Base-by-base conservation (phyloP, 2,113 vertebrate species). In the Perognathus longimembris region DNA sequence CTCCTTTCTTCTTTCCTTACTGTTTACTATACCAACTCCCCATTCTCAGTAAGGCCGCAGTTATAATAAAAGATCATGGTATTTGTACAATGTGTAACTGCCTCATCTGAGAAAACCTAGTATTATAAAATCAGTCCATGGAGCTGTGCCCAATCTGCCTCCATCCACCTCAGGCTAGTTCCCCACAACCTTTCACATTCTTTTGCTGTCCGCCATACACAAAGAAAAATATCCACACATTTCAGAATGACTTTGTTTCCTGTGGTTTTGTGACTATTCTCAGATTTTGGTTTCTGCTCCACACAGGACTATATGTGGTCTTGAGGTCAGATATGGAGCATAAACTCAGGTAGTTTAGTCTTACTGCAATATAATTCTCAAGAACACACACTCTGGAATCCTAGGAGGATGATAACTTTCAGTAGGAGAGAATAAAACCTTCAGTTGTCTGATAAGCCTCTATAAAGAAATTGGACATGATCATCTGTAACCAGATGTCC, bases 121-220 rank as follows among this genome's bases (percentile, higher is more conserved):
- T 15, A 42, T 64, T 38, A 42, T 59, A 59, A 32, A 11, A 7
- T 6, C 9, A 32, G 34, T 81, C 3, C 10, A 0, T 0, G 3
- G 61, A 59, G 30, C 38, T 61, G 4, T 3, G 18, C 50, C 14
- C 32, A 42, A n/a, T 76, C 79, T 67, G 30, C 73, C 42, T 42
- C 50, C n/a, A 21, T 6, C 64, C 12, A 12, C 26, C 40, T 42
- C 5, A 7, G 54, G 15, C 40, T 66, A 30, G 9, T 70, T 90
- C 24, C 32, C 38, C 5, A 8, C 1, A 14, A 38, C 34, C 14
- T 73, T 18, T 26, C 21, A n/a, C 2, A 5, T 66, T 40, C 10
- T 18, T n/a, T 59, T 50, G 42, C 59, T 77, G 7, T 77, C 50
- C 63, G 30, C 42, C 30, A 0, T 6, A 9, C 7, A 36, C 14